Conservation (phyloP, 1,140 invertebrate species). For the Neomicropteryx cornuta region DNA sequence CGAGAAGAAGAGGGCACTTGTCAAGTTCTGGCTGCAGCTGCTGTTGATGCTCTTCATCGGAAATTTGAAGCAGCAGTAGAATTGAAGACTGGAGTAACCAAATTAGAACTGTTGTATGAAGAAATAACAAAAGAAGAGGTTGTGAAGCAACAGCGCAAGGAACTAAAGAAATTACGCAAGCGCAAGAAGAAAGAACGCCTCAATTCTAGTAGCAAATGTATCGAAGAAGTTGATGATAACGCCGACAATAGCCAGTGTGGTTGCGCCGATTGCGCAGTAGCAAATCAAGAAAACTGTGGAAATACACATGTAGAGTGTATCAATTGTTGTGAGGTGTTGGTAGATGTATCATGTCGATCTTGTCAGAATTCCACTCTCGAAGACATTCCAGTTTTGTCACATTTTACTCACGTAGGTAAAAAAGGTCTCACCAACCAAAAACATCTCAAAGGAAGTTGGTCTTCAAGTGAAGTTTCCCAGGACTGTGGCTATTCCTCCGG, state of each 20-base stretch:
- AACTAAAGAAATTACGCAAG: slow-evolving; percentile 78
- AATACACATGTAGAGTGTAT: no score
- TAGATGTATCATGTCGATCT: slow-evolving; percentile 21
- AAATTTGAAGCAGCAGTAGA: slow-evolving; percentile 86
- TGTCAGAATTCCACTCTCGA: no score
- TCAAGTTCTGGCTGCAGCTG: slow-evolving; percentile 80
- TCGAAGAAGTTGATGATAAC: not conserved
- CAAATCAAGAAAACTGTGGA: no score
- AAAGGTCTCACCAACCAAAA: slow-evolving; percentile 12
- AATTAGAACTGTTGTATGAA: slow-evolving; percentile 70
- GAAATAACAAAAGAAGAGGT: slow-evolving; percentile 75
- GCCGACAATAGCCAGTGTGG: not conserved
- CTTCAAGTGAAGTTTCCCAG: slow-evolving; percentile 57
- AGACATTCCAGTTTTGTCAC: no score
- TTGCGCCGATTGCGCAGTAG: slow-evolving; percentile 7
- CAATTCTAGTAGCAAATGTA: not conserved
- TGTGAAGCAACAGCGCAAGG: slow-evolving; percentile 68
- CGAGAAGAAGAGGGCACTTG: slow-evolving; percentile 85
- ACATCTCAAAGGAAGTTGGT: slow-evolving; percentile 36
- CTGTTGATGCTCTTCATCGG: slow-evolving; percentile 72
- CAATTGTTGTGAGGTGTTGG: slow-evolving; percentile 8
- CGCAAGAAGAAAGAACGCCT: slow-evolving; percentile 65
- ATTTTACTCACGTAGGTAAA: no score
- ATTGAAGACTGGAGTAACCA: slow-evolving; percentile 76
- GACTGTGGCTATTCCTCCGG: slow-evolving; percentile 79